These are phyloP conservation scores for Anguilla megastoma DNA, from an alignment of 2,797 vertebrate genomes.

Conservation along the genomic window DNA sequence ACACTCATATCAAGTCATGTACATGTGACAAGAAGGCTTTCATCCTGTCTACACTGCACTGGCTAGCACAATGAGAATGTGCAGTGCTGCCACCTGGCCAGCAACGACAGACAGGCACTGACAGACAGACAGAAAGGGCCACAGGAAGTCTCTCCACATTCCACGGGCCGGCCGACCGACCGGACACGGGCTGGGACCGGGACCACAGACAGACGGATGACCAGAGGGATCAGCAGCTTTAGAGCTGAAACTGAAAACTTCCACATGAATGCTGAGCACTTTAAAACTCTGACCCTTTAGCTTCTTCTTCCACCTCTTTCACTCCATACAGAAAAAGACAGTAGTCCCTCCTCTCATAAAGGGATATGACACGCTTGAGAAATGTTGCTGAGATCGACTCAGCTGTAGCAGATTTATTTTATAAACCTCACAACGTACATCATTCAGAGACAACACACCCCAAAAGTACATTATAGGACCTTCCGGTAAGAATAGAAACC, in stretches of 20 bases:
- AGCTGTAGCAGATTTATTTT: background rate
- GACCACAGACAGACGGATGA: background rate
- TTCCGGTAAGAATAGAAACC: background rate
- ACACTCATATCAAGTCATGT: background rate
- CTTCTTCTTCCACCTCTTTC: background rate
- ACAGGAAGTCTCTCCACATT: conserved; percentile 34
- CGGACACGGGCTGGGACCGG: background rate
- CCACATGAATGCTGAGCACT: background rate
- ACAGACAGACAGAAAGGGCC: conserved; percentile 37
- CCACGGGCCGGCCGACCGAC: background rate
- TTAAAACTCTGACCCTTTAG: background rate
- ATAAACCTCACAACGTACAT: background rate
- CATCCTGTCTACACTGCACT: background rate
- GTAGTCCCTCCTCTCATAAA: background rate
- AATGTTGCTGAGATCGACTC: background rate
- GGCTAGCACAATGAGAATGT: background rate
- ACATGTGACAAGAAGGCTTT: background rate
- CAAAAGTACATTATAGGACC: background rate
- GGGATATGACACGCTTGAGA: background rate
- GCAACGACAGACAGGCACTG: conserved; percentile 32
- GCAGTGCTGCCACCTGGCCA: conserved; percentile 16
- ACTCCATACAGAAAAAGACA: background rate
- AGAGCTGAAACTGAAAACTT: background rate
- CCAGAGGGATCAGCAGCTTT: background rate
- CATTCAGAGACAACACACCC: background rate